Evolutionary conservation across 2,797 vertebrate species (phyloP), one percentile per base, ranked within the genome.

Genomic region (Coranthus polyacanthus): DNA sequence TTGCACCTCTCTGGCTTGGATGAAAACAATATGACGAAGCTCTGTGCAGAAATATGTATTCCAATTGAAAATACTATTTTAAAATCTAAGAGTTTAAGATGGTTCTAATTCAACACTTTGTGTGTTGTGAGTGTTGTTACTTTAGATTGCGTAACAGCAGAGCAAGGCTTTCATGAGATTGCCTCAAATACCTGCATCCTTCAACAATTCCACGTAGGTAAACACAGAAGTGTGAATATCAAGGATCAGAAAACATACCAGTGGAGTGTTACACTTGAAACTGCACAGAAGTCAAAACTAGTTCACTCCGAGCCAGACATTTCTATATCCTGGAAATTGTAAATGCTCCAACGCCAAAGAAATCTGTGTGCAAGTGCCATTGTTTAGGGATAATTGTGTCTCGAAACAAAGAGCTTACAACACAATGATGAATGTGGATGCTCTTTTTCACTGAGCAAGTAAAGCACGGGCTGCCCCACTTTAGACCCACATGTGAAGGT

Each of bases 351-450:
- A 72, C 72, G 54, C 58, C 44, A 49, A 56, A 69, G 24, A 79
- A 51, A 80, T 86, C 52, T 84, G 87, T 84, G 71, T 69, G 61
- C 65, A 54, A 68, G 70, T 79, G 75, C 79, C 87, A 81, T 90
- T 91, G 90, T 91, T 90, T 85, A 68, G 71, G 75, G 81, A 84
- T 89, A 91, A 92, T 89, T 87, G 84, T 77, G 72, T 86, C 75
- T 78, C 26, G 81, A 85, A 90, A 91, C 85, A 87, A 87, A 83
- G 84, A 78, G 73, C 75, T 85, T 82, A 68, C 71, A 85, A 83
- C 79, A 83, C 72, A 59, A 55, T 92, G 92, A 93, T 93, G 75
- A 91, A 94, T 92, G 89, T 81, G 78, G 77, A 68, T 69, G 73
- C 72, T 84, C 52, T 75, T 63, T 88, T 79, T 79, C 72, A 87